Evolutionary conservation across 2,888 invertebrate species (phyloP), one percentile per base, ranked within the genome.

Genomic region (Prosapia bicincta): DNA sequence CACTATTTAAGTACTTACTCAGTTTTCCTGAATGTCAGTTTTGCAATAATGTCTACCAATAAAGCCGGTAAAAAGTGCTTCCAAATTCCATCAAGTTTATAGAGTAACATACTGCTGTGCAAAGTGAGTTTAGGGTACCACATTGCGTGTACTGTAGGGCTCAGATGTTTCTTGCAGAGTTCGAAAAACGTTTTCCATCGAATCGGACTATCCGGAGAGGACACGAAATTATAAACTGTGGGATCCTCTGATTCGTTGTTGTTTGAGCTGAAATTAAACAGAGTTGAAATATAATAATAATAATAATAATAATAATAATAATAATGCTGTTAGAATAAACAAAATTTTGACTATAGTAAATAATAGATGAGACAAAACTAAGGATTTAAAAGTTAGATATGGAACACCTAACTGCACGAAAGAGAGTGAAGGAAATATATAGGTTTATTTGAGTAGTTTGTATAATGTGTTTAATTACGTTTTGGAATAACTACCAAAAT

Each of bases 201-300:
- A 67, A 97, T 85, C 0, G 91, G 90, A 83, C 96, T 95, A 76
- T 93, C 89, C 0, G 88, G 87, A 0, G 94, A 93, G 0, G 96
- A 93, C 1, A 95, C 93, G 84, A 91, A 94, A 85, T 97, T 97
- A 86, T 93, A 97, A 38, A 97, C 90, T 0, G 78, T 77, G 1
- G 76, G 74, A 0, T 54, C 71, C 3, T 67, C 71, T 2, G 67
- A 26, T 26, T 69, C 54, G 66, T 74, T 72, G 43, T 74, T 74
- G 70, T 71, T 74, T 10, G 25, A 74, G 30, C 76, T 76, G 68
- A 26, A 71, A 75, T 24, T 0, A 43, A 74, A 74, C n/a, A n/a
- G n/a, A n/a, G n/a, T n/a, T n/a, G n/a, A n/a, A n/a, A n/a, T n/a
- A n/a, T n/a, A n/a, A n/a, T n/a, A n/a, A n/a, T n/a, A n/a, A n/a